A percentile compares a stretch with the other conserved stretches of the same genome.
These are phyloP conservation scores for Acestrorhynchus altus DNA, from an alignment of 2,797 vertebrate genomes.

Conservation along the genomic window DNA sequence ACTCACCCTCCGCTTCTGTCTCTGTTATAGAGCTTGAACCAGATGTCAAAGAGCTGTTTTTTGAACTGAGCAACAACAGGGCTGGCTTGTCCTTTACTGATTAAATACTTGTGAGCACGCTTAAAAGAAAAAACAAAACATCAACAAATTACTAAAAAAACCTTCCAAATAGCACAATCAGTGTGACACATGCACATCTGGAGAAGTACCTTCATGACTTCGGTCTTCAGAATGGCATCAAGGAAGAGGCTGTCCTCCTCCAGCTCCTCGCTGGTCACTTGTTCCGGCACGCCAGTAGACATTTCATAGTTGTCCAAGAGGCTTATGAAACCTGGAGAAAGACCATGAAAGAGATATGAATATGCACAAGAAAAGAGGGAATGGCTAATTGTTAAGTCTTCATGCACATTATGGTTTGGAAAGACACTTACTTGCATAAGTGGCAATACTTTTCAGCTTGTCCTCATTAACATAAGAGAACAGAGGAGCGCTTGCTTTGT, in stretches of 20 bases:
- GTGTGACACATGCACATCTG: background rate
- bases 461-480: conserved; percentile 80
- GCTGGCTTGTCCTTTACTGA: conserved; percentile 74
- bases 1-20: conserved; percentile 79
- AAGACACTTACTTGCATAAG: conserved; percentile 76
- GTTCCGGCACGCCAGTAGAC: conserved; percentile 83
- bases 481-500: conserved; percentile 73
- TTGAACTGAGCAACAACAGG: conserved; percentile 77
- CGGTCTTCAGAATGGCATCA: conserved; percentile 79
- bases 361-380: background rate
- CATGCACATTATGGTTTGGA: background rate
- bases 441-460: conserved; percentile 76
- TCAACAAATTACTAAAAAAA: background rate
- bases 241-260: conserved; percentile 82
- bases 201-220: conserved; percentile 82
- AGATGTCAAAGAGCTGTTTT: conserved; percentile 83
- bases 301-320: conserved; percentile 89
- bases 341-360: background rate
- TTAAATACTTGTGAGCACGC: conserved; percentile 83
- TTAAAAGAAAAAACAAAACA: conserved; percentile 56
- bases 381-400: background rate
- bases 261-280: conserved; percentile 81
- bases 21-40: conserved; percentile 86
- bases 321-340: conserved; percentile 79
- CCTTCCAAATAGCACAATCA: background rate